phyloP scores from a whole-genome alignment of 2,888 invertebrate genomes.

The Phrixothrix hirtus region DNA sequence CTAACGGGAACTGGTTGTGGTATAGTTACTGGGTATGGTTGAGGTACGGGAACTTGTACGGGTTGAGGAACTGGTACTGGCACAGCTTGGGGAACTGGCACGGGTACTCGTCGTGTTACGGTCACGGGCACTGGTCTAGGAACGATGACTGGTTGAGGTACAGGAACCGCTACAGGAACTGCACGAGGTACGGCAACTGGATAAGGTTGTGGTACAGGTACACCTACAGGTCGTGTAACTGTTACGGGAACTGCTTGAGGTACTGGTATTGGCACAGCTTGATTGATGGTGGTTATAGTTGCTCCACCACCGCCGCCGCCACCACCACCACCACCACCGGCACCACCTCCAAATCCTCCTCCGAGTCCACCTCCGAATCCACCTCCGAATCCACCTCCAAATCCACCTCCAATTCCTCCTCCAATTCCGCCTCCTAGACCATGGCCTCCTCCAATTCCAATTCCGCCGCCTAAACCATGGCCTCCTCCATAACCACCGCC shows the following conservation, averaged over 20 bases:
- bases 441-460: conserved; percentile 26
- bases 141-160: conserved; percentile 50
- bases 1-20: conserved; percentile 58
- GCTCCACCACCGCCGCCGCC: conserved; percentile 32
- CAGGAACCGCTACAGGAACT: conserved; percentile 55
- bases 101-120: conserved; percentile 50
- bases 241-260: conserved; percentile 54
- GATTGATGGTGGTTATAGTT: conserved; percentile 47
- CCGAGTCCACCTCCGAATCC: conserved; percentile 1
- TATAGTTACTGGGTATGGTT: conserved; percentile 61
- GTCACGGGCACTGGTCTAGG: conserved; percentile 51
- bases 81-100: conserved; percentile 59
- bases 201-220: conserved; percentile 61
- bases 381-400: conserved; percentile 22
- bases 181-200: conserved; percentile 59
- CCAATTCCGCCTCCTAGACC: not conserved
- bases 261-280: conserved; percentile 50
- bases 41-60: conserved; percentile 57
- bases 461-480: conserved; percentile 23
- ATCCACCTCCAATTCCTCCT: conserved; percentile 21
- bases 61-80: conserved; percentile 56
- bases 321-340: conserved; percentile 19
- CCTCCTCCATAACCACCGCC: conserved; percentile 29
- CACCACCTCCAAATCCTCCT: conserved; percentile 21
- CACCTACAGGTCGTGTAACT: conserved; percentile 56